Evolutionary conservation across 2,113 vertebrate species (phyloP), one percentile per base, ranked within the genome.

Genomic region (Sinocyclocheilus maitianheensis): DNA sequence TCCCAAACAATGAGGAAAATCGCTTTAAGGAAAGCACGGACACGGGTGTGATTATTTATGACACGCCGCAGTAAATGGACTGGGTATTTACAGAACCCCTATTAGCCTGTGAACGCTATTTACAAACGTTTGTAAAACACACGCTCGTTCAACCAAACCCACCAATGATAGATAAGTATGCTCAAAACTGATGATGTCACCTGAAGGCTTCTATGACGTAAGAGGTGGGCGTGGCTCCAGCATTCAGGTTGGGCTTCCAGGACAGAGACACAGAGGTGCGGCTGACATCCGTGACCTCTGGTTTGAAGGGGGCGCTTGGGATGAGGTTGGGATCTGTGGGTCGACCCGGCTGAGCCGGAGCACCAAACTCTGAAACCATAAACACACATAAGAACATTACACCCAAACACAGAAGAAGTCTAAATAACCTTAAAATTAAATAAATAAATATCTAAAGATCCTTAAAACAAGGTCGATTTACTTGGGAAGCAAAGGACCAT

Each of bases 161-260:
- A 71, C 76, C 84, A 72, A 16, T 58, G 37, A 58, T 43, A 14
- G 37, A 72, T 43, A 12, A 43, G 18, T 48, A 26, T 48, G 16
- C 5, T 22, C 34, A 84, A 60, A 37, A 16, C 16, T 9, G 22
- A 65, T 75, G 67, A 72, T 72, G 80, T 63, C 93, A 99, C 98
- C 98, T 99, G 96, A 99, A 99, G 89, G 97, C 98, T 91, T 99
- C 98, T 82, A 99, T 96, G 88, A 99, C 93, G 22, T 99, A 99
- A 81, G 98, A 99, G 1, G 97, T 99, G 89, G 98, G 98, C 0
- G 98, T 99, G 93, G 98, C 98, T 90, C 98, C 98, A 77, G 97
- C 93, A 91, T 97, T 97, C 89, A 97, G 91, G 92, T 99, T 98
- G 5, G 97, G 98, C 91, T 97, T 97, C 98, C 98, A 99, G 67